phyloP scores from a whole-genome alignment of 2,113 vertebrate species.

The Sapajus apella region DNA sequence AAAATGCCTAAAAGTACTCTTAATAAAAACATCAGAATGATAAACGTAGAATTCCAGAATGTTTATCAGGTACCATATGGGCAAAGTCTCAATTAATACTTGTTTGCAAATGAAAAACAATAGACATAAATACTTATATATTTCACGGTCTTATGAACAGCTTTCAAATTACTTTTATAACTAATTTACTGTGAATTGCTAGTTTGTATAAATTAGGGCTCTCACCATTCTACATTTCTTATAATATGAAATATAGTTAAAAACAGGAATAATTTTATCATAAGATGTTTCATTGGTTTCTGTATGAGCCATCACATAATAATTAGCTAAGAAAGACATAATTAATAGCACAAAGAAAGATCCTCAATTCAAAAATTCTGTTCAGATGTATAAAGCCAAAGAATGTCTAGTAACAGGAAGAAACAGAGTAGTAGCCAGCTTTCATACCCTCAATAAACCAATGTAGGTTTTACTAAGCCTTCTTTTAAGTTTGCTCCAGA shows the following conservation, averaged over 20 bases:
- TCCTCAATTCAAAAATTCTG: not conserved
- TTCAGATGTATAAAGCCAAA: conserved; percentile 32
- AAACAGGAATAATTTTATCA: not conserved
- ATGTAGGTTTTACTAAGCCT: conserved; percentile 39
- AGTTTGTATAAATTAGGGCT: not conserved
- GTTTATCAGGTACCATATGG: not conserved
- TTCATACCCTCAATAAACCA: conserved; percentile 41
- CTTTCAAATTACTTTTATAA: conserved; percentile 46
- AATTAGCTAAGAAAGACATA: not conserved
- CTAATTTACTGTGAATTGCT: conserved; percentile 33
- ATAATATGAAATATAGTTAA: conserved; percentile 24
- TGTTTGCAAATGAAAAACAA: conserved; percentile 37
- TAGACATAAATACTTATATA: conserved; percentile 8
- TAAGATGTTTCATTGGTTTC: not conserved
- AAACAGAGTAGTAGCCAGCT: not conserved
- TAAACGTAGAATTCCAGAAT: not conserved
- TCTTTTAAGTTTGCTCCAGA: conserved; percentile 63
- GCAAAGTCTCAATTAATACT: conserved; percentile 3
- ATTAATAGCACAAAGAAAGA: not conserved
- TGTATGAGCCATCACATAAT: not conserved
- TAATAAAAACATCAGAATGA: not conserved
- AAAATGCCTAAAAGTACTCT: not conserved
- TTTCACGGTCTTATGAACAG: not conserved
- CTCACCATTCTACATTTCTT: conserved; percentile 11
- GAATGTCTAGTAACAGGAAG: not conserved